phyloP scores from a whole-genome alignment of 1,140 invertebrate species.

The Aricia agestis region DNA sequence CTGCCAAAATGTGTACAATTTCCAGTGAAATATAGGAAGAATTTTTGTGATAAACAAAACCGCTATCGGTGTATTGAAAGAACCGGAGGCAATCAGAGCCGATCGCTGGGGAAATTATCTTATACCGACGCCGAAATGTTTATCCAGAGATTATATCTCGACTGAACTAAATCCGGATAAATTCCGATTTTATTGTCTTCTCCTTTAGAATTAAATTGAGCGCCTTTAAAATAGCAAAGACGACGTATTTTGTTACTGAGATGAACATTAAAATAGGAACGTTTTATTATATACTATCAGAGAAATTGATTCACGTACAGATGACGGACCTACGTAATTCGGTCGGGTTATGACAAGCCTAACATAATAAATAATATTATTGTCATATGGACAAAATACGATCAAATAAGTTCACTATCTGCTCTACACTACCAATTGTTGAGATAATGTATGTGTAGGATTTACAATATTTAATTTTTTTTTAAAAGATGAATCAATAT shows the following conservation, averaged over 20 bases:
- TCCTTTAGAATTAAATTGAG: neutral
- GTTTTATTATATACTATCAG: neutral
- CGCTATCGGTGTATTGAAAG: neutral
- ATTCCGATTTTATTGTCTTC: neutral
- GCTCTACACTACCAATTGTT: too few species aligned
- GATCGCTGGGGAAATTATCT: neutral
- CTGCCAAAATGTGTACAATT: neutral
- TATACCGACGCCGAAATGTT: neutral
- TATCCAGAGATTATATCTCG: slow-evolving; percentile 1
- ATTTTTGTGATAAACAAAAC: neutral
- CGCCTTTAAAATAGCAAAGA: neutral
- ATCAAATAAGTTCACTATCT: too few species aligned
- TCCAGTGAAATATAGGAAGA: neutral
- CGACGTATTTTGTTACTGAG: neutral
- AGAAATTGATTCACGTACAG: too few species aligned
- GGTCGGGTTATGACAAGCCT: too few species aligned
- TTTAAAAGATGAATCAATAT: neutral
- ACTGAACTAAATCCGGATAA: neutral
- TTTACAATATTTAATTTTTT: too few species aligned
- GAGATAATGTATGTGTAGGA: too few species aligned
- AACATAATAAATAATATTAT: too few species aligned
- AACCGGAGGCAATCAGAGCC: neutral
- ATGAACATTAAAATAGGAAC: neutral
- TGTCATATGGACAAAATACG: too few species aligned
- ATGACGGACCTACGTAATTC: too few species aligned